Conservation (phyloP, 2,113 vertebrate genomes). For the Ctenomys sociabilis region DNA sequence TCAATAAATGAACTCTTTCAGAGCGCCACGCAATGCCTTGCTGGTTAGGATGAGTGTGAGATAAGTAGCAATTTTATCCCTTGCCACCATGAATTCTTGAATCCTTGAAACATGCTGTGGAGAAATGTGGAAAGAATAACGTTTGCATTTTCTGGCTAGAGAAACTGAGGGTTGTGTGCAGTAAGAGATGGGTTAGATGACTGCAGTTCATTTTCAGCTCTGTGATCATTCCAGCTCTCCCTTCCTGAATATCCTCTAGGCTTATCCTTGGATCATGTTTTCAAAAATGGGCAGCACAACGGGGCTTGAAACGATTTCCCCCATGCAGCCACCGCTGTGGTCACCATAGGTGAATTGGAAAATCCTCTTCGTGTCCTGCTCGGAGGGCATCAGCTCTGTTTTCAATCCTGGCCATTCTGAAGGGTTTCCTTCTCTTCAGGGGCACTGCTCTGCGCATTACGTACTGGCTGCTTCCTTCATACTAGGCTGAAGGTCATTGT, state of each 20-base stretch:
- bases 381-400: not conserved
- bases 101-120: conserved; percentile 50
- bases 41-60: conserved; percentile 35
- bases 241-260: not conserved
- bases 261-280: not conserved
- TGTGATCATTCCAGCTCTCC: not conserved
- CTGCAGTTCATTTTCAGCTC: not conserved
- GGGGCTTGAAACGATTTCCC: not conserved
- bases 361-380: not conserved
- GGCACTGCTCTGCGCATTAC: conserved; percentile 25
- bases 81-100: conserved; percentile 54
- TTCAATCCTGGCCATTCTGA: not conserved
- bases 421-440: conserved; percentile 39
- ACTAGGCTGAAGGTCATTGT: conserved; percentile 71
- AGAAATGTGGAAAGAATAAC: conserved; percentile 29
- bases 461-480: conserved; percentile 66
- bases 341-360: not conserved
- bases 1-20: conserved; percentile 68
- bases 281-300: conserved; percentile 19
- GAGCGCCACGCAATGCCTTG: not conserved
- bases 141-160: not conserved
- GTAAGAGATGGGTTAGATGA: not conserved
- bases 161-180: conserved; percentile 11
- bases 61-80: conserved; percentile 49
- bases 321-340: not conserved